Percentiles rank a stretch among this genome's conserved stretches.
These are phyloP conservation scores for Sylvietta virens DNA, from an alignment of 2,113 vertebrate genomes.

Conservation along the genomic window DNA sequence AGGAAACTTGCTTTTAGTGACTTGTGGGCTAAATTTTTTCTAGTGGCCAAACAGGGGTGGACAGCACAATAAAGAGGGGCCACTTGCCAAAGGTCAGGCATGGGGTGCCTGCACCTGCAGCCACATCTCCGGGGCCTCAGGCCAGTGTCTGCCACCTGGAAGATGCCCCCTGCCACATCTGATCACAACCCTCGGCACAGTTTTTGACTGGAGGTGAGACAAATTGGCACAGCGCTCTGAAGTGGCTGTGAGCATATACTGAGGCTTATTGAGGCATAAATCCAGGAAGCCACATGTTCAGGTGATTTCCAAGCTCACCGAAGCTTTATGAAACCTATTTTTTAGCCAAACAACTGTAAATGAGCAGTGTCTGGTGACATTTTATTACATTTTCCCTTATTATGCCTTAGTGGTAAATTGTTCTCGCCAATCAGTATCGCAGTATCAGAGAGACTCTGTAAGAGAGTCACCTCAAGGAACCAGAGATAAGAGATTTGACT, in stretches of 20 bases:
- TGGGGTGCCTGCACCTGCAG: neutral
- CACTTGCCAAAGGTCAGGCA: neutral
- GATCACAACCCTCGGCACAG: neutral
- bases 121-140: neutral
- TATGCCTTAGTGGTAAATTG: constrained; percentile 64
- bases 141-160: neutral
- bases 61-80: neutral
- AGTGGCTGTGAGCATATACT: constrained; percentile 48
- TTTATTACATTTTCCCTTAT: constrained; percentile 68
- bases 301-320: constrained; percentile 40
- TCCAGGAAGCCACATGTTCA: constrained; percentile 31
- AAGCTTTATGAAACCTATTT: constrained; percentile 73
- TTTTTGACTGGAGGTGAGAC: neutral
- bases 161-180: neutral
- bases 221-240: neutral
- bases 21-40: neutral
- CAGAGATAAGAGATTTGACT: neutral
- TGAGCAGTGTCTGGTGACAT: constrained; percentile 52
- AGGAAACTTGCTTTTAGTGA: neutral
- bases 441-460: neutral
- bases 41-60: neutral
- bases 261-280: constrained; percentile 62
- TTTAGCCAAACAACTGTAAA: constrained; percentile 67
- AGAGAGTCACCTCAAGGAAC: neutral
- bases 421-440: constrained; percentile 47